A percentile compares a stretch with the other conserved stretches of the same genome.
Conservation (phyloP, 2,113 vertebrate genomes). For the Atrichornis clamosus region DNA sequence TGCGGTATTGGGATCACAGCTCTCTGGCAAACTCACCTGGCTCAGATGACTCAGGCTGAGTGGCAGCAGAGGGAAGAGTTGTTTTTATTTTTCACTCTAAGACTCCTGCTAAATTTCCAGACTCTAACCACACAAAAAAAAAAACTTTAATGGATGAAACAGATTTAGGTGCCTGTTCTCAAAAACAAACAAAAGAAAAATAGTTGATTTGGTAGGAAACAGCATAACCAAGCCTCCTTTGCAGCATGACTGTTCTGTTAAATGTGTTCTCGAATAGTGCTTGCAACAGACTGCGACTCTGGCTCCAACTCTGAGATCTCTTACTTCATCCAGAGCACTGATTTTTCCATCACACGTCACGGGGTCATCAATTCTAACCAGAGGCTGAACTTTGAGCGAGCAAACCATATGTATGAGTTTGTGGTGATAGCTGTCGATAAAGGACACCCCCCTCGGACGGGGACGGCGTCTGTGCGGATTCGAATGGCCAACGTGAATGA, state of each 20-base stretch:
- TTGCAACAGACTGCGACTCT: slow-evolving; percentile 86
- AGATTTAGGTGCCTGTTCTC: background rate
- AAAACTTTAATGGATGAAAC: background rate
- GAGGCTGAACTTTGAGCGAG: slow-evolving; percentile 83
- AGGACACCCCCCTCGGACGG: slow-evolving; percentile 81
- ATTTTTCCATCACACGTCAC: slow-evolving; percentile 81
- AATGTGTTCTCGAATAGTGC: slow-evolving; percentile 67
- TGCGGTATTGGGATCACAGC: background rate
- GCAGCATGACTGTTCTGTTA: background rate
- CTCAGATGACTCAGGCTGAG: rapidly evolving
- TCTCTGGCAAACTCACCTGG: background rate
- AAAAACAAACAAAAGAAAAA: background rate
- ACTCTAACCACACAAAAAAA: background rate
- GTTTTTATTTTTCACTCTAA: background rate
- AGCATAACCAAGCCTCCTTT: background rate
- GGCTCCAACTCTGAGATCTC: slow-evolving; percentile 83
- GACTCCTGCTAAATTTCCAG: background rate
- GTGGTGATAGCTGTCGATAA: slow-evolving; percentile 85
- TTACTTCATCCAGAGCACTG: slow-evolving; percentile 81
- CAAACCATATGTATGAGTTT: slow-evolving; percentile 88
- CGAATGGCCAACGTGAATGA: slow-evolving; percentile 84
- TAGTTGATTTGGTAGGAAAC: background rate
- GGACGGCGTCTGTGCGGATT: slow-evolving; percentile 83
- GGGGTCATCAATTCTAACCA: slow-evolving; percentile 82
- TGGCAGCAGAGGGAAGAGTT: background rate